A percentile compares a stretch with the other conserved stretches of the same genome.
Conservation (phyloP, 2,113 vertebrate species). For the Miniopterus natalensis region DNA sequence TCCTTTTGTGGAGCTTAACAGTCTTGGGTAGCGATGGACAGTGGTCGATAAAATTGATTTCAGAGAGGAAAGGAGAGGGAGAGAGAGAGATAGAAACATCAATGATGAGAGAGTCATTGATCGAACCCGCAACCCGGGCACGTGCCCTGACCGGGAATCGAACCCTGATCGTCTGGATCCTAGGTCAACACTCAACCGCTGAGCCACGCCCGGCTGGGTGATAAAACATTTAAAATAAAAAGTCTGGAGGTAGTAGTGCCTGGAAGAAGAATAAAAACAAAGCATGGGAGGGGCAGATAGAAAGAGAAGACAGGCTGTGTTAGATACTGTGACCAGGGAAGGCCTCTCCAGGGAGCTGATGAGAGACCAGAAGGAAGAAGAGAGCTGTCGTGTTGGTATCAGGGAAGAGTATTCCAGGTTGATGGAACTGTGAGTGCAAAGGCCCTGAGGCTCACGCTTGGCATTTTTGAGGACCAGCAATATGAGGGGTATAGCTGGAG, state of each 20-base stretch:
- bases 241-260: background rate
- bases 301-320: background rate
- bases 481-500: background rate
- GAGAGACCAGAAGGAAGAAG: background rate
- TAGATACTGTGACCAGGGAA: background rate
- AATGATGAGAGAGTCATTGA: too few species aligned
- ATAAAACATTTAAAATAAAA: background rate
- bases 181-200: too few species aligned
- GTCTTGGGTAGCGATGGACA: background rate
- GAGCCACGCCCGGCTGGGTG: too few species aligned
- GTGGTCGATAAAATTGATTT: background rate
- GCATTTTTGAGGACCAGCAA: background rate
- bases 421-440: background rate
- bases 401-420: background rate
- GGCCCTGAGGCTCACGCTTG: background rate
- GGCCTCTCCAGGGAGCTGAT: background rate
- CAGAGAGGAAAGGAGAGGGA: too few species aligned
- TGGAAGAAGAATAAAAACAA: background rate
- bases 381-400: accelerated
- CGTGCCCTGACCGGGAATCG: too few species aligned
- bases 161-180: too few species aligned
- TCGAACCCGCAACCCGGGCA: too few species aligned
- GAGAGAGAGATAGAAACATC: too few species aligned
- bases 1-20: background rate
- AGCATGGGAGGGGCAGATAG: background rate